A percentile compares a stretch with the other conserved stretches of the same genome.
Conservation (phyloP, 2,113 vertebrate species). For the Microcebus lehilahytsara region DNA sequence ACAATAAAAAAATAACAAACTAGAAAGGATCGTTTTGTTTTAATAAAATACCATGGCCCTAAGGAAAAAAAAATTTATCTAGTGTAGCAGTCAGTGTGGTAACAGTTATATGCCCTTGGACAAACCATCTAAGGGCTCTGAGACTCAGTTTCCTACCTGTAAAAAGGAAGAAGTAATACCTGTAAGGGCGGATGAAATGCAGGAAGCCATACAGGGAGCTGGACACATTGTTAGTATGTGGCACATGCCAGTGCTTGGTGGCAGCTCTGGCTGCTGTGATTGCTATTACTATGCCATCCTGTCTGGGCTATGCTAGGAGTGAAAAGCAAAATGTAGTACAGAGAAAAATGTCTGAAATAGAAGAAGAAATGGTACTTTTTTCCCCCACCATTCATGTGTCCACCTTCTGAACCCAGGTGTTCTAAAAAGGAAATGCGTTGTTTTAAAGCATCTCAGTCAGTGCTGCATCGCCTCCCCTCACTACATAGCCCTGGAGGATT, state of each 20-base stretch:
- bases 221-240: neutral
- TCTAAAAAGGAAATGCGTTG: constrained; percentile 1
- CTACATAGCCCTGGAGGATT: neutral
- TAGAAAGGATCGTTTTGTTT: too few species aligned
- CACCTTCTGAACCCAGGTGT: neutral
- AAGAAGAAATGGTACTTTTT: neutral
- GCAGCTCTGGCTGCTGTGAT: neutral
- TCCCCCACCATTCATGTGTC: neutral
- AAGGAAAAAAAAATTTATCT: too few species aligned
- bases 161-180: neutral
- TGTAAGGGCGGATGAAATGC: neutral
- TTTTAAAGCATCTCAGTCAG: neutral
- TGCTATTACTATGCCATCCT: neutral
- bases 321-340: neutral
- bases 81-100: too few species aligned
- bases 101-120: neutral
- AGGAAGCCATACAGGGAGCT: neutral
- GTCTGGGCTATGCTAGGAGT: neutral
- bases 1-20: too few species aligned
- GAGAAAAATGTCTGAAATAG: neutral
- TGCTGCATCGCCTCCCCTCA: neutral
- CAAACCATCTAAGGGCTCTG: neutral
- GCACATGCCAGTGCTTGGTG: neutral
- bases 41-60: too few species aligned
- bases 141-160: neutral